phyloP scores from a whole-genome alignment of 2,888 invertebrate species.

The Leucophora obtusa region DNA sequence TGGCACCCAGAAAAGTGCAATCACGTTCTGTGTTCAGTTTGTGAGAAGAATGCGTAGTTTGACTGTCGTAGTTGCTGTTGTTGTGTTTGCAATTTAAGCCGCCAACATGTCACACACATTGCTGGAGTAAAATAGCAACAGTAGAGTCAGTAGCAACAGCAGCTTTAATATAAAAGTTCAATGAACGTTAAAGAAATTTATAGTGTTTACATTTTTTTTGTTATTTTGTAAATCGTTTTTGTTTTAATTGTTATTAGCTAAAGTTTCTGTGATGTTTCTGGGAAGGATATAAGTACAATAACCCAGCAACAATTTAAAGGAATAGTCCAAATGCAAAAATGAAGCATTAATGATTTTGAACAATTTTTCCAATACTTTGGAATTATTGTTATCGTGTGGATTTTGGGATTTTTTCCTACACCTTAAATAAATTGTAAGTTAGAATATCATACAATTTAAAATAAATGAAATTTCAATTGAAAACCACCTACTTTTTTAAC shows the following conservation, averaged over 20 bases:
- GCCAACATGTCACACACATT: conserved; percentile 4
- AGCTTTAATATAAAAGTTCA: conserved; percentile 62
- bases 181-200: conserved; percentile 63
- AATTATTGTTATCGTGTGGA: no score
- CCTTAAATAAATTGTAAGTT: no score
- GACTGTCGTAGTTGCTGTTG: conserved; percentile 31
- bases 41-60: conserved; percentile 50
- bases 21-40: conserved; percentile 54
- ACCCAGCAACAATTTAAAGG: not conserved
- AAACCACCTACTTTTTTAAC: no score
- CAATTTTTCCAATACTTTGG: no score
- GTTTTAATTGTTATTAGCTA: not conserved
- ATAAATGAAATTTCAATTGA: no score
- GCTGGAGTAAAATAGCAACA: not conserved
- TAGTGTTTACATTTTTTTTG: conserved; percentile 41
- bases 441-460: no score
- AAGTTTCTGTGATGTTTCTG: conserved; percentile 17
- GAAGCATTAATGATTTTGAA: no score
- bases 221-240: conserved; percentile 4
- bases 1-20: conserved; percentile 64
- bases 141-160: conserved; percentile 34
- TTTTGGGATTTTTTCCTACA: no score
- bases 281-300: not conserved
- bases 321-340: not conserved
- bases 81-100: conserved; percentile 21